Evolutionary conservation across 2,888 invertebrate genomes (phyloP).

Genomic region (Cataglyphis altisquamis): DNA sequence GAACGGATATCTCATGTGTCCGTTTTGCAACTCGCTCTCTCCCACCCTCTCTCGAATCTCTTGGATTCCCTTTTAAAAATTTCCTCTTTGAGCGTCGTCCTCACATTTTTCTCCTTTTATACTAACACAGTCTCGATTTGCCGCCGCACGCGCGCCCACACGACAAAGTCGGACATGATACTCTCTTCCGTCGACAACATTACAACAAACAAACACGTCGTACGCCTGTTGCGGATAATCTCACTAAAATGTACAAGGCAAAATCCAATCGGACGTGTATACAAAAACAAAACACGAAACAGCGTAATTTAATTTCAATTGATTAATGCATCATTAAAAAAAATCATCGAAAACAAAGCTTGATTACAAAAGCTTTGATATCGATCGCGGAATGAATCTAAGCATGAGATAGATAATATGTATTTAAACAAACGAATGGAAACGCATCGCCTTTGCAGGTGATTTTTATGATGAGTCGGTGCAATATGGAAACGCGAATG

Average conservation of each 20-base stretch:
- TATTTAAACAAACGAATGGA: conserved; percentile 55
- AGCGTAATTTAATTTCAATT: conserved; percentile 58
- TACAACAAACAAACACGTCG: conserved; percentile 47
- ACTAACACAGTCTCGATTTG: conserved; percentile 65
- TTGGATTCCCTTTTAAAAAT: conserved; percentile 34
- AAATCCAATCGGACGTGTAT: conserved; percentile 41
- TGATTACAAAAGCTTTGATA: conserved; percentile 33
- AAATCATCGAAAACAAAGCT: conserved; percentile 3
- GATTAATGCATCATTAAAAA: conserved; percentile 52
- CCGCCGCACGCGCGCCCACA: conserved; percentile 85
- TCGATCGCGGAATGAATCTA: conserved; percentile 34
- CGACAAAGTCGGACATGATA: conserved; percentile 76
- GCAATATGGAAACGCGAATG: conserved; percentile 34
- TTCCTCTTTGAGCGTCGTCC: conserved; percentile 56
- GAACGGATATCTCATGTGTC: conserved; percentile 14
- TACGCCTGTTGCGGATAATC: conserved; percentile 19
- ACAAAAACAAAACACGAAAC: conserved; percentile 43
- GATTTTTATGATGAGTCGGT: conserved; percentile 63
- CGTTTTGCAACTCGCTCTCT: conserved; percentile 55
- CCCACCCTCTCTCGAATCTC: conserved; percentile 33
- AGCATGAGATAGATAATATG: conserved; percentile 21
- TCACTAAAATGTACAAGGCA: conserved; percentile 56
- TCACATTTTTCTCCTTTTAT: conserved; percentile 42
- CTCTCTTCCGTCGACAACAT: conserved; percentile 54
- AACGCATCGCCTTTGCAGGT: conserved; percentile 70